Percentiles rank a stretch among this genome's conserved stretches.
Evolutionary conservation across 2,888 invertebrate species (phyloP).

Genomic region (Danaus chrysippus): DNA sequence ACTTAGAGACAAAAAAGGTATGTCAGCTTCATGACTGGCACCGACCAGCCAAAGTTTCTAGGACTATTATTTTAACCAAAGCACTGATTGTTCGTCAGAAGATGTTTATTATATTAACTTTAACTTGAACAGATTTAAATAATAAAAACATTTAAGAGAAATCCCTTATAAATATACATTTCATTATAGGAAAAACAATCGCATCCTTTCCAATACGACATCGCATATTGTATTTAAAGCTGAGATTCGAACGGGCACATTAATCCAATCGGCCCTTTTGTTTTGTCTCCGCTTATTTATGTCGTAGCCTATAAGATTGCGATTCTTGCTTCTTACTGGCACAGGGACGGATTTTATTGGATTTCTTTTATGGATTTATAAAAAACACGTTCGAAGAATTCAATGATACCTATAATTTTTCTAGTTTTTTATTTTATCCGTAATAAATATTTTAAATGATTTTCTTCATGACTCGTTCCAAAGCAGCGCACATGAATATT

Average conservation of each 20-base stretch:
- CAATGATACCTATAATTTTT: not conserved
- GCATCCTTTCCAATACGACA: constrained; percentile 26
- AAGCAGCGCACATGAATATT: too few relatives aligned
- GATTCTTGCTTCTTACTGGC: constrained; percentile 35
- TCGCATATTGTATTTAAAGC: constrained; percentile 31
- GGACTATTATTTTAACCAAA: too few relatives aligned
- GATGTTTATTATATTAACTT: not conserved
- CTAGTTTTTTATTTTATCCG: not conserved
- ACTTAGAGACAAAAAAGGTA: not conserved
- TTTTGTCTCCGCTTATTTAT: constrained; percentile 65
- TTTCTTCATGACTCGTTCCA: too few relatives aligned
- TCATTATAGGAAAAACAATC: constrained; percentile 16
- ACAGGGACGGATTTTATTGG: constrained; percentile 42
- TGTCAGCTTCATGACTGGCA: not conserved
- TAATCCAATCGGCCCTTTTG: constrained; percentile 58
- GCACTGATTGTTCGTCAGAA: too few relatives aligned
- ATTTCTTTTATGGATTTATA: constrained; percentile 12
- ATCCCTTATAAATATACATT: constrained; percentile 8
- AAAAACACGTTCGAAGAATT: not conserved
- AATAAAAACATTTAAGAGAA: constrained; percentile 1
- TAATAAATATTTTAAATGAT: not conserved
- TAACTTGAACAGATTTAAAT: not conserved
- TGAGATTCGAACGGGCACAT: constrained; percentile 47
- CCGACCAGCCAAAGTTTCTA: too few relatives aligned
- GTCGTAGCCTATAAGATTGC: constrained; percentile 34